Base-by-base conservation (phyloP, 2,888 invertebrate species). In the Drosophila eohydei region DNA sequence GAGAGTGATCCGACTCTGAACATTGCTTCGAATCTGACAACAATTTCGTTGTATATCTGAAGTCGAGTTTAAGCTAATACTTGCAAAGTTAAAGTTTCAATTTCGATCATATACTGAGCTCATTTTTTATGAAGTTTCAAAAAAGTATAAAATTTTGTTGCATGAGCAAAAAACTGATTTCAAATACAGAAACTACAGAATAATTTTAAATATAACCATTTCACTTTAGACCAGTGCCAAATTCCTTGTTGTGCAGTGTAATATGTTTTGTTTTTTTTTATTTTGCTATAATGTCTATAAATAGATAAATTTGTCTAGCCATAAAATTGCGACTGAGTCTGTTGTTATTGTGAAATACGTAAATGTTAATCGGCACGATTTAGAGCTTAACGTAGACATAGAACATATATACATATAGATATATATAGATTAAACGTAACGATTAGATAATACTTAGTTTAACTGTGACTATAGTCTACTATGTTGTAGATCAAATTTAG, bases 311-410 rank as follows among this genome's bases (percentile, higher is more conserved):
- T 44, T 71, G 32, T 55, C 32, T 38, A 28, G 34, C 34, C 44
- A 28, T n/a, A 28, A 26, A 36, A 44, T 3, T 26, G 21, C 8
- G 16, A 11, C 5, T 52, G 9, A 41, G 12, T 8, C 16, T 43
- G 28, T 54, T 61, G 12, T 34, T 36, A 51, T 64, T 76, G 52
- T 16, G 74, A 74, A 74, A 74, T 57, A 38, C n/a, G 28, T 11
- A 6, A 26, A 34, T 50, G 30, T 16, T 58, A 57, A 74, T 74
- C 74, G 44, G 4, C 1, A 1, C 6, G 12, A 48, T 9, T 28
- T 8, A 1, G 0, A n/a, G 48, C 30, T 48, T 30, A 30, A n/a
- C 21, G 21, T 21, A 21, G 21, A 21, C 21, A 21, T 21, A 21
- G 21, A 21, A 21, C 48, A 4, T 11, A 30, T 11, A 9, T 9